phyloP scores from a whole-genome alignment of 1,140 invertebrate genomes.

The Aphelenchoides fujianensis region DNA sequence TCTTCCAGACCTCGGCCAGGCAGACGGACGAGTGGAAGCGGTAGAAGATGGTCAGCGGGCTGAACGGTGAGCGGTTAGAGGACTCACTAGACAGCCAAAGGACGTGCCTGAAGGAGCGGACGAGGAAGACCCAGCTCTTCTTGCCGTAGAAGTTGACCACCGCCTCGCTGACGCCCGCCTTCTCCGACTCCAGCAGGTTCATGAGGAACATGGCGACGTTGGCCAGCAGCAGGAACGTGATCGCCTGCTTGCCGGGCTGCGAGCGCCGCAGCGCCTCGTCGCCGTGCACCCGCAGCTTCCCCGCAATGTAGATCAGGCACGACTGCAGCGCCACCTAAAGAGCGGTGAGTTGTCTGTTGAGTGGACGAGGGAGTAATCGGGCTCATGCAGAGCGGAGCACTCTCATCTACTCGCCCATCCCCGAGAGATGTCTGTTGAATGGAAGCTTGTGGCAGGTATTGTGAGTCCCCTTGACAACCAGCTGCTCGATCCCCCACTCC shows the following conservation, averaged over 20 bases:
- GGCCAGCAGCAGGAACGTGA: constrained; percentile 48
- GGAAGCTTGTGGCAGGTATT: too few species aligned
- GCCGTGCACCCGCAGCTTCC: constrained; percentile 51
- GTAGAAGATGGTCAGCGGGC: constrained; percentile 60
- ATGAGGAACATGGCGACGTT: constrained; percentile 62
- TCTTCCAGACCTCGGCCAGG: constrained; percentile 61
- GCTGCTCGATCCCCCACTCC: too few species aligned
- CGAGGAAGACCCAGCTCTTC: background rate
- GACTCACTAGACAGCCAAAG: constrained; percentile 53
- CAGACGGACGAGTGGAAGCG: constrained; percentile 61
- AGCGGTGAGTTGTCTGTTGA: background rate
- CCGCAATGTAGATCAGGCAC: constrained; percentile 57
- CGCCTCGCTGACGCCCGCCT: constrained; percentile 41
- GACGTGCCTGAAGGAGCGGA: background rate
- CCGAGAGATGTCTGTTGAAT: too few species aligned
- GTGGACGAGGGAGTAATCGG: background rate
- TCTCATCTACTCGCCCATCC: too few species aligned
- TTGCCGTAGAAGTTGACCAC: too few species aligned
- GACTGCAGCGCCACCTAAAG: constrained; percentile 57
- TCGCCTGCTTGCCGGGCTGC: constrained; percentile 58
- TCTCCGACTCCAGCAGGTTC: constrained; percentile 60
- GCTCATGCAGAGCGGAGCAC: too few species aligned
- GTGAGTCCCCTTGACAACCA: too few species aligned
- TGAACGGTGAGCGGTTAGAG: constrained; percentile 60
- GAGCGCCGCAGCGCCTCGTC: constrained; percentile 36